These are phyloP conservation scores for Eueremaeus valkanovi DNA, from an alignment of 2,888 invertebrate genomes.

Conservation along the genomic window DNA sequence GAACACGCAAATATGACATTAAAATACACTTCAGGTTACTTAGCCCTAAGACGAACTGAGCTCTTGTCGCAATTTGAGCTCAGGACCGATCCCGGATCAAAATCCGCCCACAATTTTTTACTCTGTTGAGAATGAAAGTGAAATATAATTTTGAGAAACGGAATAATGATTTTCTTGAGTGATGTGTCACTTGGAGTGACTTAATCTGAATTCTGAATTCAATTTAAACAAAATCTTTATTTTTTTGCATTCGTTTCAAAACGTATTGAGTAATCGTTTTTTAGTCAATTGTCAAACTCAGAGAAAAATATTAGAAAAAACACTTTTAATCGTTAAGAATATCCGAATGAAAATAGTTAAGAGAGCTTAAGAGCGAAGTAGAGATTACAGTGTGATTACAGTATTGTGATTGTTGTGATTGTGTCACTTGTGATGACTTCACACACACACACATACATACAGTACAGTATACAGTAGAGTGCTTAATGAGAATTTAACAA, in stretches of 20 bases:
- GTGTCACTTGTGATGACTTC: background rate
- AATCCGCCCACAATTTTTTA: conserved; percentile 26
- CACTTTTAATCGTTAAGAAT: too few species aligned
- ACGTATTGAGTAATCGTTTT: too few species aligned
- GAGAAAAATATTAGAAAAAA: too few species aligned
- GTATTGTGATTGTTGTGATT: background rate
- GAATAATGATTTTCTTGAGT: conserved; percentile 12
- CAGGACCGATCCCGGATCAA: conserved; percentile 20
- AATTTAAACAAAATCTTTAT: background rate
- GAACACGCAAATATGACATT: conserved; percentile 33
- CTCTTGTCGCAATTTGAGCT: conserved; percentile 15
- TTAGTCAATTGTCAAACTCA: background rate
- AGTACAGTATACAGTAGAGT: too few species aligned
- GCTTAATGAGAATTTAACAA: conserved; percentile 25
- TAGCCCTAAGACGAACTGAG: conserved; percentile 18
- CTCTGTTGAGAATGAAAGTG: conserved; percentile 21
- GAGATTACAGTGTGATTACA: too few species aligned
- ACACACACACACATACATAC: too few species aligned
- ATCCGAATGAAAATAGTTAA: too few species aligned
- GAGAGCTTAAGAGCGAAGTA: too few species aligned
- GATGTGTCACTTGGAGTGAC: conserved; percentile 18
- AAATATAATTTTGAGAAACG: conserved; percentile 23
- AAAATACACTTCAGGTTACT: conserved; percentile 17
- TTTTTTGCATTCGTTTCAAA: background rate
- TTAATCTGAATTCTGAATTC: conserved; percentile 11